These are phyloP conservation scores for Leptinotarsa undecemlineata DNA, from an alignment of 1,140 invertebrate genomes.

Conservation along the genomic window DNA sequence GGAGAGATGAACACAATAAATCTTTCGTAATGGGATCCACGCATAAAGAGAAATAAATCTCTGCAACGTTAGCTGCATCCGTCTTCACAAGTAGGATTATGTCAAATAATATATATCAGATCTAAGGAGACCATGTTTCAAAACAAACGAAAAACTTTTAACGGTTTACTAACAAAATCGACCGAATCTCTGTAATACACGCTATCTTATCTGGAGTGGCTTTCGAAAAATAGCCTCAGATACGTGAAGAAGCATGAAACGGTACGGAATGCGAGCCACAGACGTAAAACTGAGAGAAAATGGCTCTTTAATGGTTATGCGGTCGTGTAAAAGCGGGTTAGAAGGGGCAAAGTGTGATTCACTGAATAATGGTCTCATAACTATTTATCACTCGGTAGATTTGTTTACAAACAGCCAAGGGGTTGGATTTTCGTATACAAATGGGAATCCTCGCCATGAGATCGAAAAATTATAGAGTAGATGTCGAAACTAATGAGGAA, in stretches of 20 bases:
- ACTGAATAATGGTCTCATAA: slow-evolving; percentile 32
- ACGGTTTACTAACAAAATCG: not conserved
- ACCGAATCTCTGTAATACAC: not conserved
- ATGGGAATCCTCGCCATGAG: not conserved
- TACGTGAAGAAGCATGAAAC: slow-evolving; percentile 33
- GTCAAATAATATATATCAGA: slow-evolving; percentile 6
- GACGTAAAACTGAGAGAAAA: slow-evolving; percentile 38
- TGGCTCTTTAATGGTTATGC: slow-evolving; percentile 40
- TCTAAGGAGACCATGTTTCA: not conserved
- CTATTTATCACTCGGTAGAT: slow-evolving; percentile 36
- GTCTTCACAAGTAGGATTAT: not conserved
- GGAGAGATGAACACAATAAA: not conserved
- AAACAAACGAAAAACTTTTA: not conserved
- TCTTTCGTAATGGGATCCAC: not conserved
- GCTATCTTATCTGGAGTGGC: not conserved
- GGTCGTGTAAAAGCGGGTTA: slow-evolving; percentile 31
- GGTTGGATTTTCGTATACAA: slow-evolving; percentile 1
- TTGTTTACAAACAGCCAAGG: slow-evolving; percentile 31
- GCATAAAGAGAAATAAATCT: slow-evolving; percentile 1
- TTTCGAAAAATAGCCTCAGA: slow-evolving; percentile 10
- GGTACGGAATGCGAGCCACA: slow-evolving; percentile 22
- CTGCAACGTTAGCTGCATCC: not conserved
- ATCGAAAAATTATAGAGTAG: too few relatives aligned
- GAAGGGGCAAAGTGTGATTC: slow-evolving; percentile 36
- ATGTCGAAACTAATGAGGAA: too few relatives aligned